phyloP scores from a whole-genome alignment of 2,797 vertebrate genomes.

The Lithobates sylvaticus region DNA sequence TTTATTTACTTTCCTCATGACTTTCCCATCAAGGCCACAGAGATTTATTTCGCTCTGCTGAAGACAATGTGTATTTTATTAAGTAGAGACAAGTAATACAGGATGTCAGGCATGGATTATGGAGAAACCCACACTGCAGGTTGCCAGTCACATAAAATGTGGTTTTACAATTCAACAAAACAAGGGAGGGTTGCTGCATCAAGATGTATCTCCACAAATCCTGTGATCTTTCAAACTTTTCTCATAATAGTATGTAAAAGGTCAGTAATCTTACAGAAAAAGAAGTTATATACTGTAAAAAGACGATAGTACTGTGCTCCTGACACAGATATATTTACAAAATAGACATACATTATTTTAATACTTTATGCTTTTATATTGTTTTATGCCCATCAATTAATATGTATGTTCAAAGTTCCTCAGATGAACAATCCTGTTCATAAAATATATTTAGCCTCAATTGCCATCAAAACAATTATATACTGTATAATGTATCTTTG shows the following conservation, averaged over 20 bases:
- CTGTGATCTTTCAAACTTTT: not conserved
- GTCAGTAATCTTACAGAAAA: not conserved
- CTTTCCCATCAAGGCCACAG: slow-evolving; percentile 67
- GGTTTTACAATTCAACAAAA: slow-evolving; percentile 43
- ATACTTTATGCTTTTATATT: not conserved
- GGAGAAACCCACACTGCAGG: slow-evolving; percentile 41
- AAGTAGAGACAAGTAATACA: slow-evolving; percentile 65
- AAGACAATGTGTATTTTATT: slow-evolving; percentile 56
- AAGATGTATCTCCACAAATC: slow-evolving; percentile 24
- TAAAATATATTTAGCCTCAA: too few species aligned
- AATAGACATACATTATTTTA: not conserved
- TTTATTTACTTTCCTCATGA: slow-evolving; percentile 66
- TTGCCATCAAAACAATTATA: too few species aligned
- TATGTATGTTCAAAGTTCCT: too few species aligned
- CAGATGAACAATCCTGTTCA: too few species aligned
- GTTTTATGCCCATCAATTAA: too few species aligned
- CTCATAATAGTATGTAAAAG: not conserved
- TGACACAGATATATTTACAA: not conserved
- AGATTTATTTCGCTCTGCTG: slow-evolving; percentile 68
- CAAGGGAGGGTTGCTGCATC: slow-evolving; percentile 9
- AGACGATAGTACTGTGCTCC: not conserved
- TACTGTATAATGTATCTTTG: too few species aligned
- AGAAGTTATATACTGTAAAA: not conserved
- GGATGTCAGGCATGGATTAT: slow-evolving; percentile 62
- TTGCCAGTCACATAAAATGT: slow-evolving; percentile 49